Conservation (phyloP, 2,888 invertebrate species). For the Itoplectis maculator region DNA sequence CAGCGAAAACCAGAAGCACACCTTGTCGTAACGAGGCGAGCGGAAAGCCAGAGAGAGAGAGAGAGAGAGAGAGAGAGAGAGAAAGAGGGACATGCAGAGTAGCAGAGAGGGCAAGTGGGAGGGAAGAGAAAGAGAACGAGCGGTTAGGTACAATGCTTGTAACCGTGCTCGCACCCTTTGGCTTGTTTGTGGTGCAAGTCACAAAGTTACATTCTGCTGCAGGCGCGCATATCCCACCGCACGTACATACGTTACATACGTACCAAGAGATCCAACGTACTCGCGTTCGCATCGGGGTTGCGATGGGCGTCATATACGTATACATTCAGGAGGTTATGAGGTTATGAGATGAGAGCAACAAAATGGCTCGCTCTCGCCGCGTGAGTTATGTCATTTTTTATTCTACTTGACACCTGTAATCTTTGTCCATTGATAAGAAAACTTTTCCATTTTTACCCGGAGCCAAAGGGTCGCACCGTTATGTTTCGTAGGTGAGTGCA, state of each 20-base stretch:
- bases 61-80: constrained; percentile 61
- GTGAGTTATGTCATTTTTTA: constrained; percentile 73
- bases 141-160: constrained; percentile 81
- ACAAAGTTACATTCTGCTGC: constrained; percentile 78
- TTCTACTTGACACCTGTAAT: constrained; percentile 71
- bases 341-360: constrained; percentile 50
- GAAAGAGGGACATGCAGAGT: no score
- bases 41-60: neutral
- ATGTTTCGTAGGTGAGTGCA: no score
- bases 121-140: no score
- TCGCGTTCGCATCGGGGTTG: constrained; percentile 15
- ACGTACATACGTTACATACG: constrained; percentile 66
- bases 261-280: constrained; percentile 42
- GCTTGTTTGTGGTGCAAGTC: constrained; percentile 82
- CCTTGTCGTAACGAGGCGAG: constrained; percentile 81
- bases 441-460: no score
- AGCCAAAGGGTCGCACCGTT: no score
- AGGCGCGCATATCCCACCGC: constrained; percentile 71
- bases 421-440: no score
- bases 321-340: constrained; percentile 30
- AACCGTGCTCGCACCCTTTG: constrained; percentile 77
- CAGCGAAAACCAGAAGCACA: constrained; percentile 79
- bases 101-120: no score
- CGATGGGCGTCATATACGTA: constrained; percentile 12
- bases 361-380: constrained; percentile 55